Evolutionary conservation across 2,888 invertebrate species (phyloP).

Genomic region (Drosophila aldrichi): DNA sequence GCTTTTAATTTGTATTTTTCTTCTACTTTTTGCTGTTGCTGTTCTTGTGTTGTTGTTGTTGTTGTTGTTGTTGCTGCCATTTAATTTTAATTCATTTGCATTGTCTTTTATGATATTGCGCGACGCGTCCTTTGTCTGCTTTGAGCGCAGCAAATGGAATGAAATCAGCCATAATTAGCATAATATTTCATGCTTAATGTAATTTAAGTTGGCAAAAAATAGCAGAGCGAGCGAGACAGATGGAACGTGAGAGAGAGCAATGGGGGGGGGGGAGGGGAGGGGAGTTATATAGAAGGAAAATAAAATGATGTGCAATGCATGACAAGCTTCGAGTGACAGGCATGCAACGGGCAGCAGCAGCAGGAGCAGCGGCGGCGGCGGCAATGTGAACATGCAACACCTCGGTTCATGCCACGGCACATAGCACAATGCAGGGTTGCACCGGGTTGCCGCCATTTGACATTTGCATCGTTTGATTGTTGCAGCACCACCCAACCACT

Average conservation of each 20-base stretch:
- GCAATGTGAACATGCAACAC: slow-evolving; percentile 16
- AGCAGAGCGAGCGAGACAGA: not conserved
- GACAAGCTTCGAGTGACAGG: slow-evolving; percentile 63
- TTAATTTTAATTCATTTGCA: slow-evolving; percentile 81
- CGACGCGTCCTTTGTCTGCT: slow-evolving; percentile 42
- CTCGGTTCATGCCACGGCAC: slow-evolving; percentile 15
- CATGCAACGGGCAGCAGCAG: slow-evolving; percentile 57
- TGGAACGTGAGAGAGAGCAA: not conserved
- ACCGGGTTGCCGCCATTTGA: slow-evolving; percentile 54
- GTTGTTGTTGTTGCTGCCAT: slow-evolving; percentile 38
- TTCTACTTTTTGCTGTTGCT: not conserved
- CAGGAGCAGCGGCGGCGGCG: not conserved
- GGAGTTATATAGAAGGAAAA: not conserved
- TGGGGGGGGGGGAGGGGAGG: not conserved
- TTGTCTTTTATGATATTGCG: slow-evolving; percentile 67
- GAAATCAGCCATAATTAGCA: slow-evolving; percentile 79
- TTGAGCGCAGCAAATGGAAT: slow-evolving; percentile 58
- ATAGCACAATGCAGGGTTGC: slow-evolving; percentile 31
- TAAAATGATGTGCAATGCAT: slow-evolving; percentile 40
- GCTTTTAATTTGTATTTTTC: slow-evolving; percentile 38
- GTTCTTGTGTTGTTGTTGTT: not conserved
- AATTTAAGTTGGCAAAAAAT: slow-evolving; percentile 74
- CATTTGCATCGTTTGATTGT: slow-evolving; percentile 74
- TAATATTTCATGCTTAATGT: slow-evolving; percentile 81
- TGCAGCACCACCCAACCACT: not conserved